Percentiles rank a stretch among this genome's conserved stretches.
phyloP scores from a whole-genome alignment of 2,797 vertebrate genomes.

The Mormyrops attenuatus region DNA sequence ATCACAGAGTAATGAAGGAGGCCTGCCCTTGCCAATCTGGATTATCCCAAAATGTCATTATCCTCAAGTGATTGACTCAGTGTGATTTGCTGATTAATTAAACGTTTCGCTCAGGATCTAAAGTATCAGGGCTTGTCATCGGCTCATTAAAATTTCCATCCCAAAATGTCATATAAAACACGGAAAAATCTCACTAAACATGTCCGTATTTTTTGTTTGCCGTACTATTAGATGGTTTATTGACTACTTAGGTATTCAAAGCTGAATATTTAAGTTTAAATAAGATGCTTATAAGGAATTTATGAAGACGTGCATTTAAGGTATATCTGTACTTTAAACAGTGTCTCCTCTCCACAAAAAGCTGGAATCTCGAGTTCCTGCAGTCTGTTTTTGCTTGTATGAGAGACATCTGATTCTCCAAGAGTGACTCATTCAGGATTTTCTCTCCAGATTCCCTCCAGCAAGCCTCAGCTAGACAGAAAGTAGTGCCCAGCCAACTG shows the following conservation, averaged over 20 bases:
- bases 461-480: background rate
- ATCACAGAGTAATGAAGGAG: background rate
- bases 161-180: background rate
- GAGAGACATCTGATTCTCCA: background rate
- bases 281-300: background rate
- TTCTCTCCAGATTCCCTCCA: slow-evolving; percentile 1
- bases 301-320: background rate
- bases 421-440: background rate
- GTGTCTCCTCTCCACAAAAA: background rate
- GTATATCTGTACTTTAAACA: background rate
- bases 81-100: slow-evolving; percentile 3
- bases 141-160: slow-evolving; percentile 3
- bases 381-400: background rate
- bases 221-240: background rate
- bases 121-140: slow-evolving; percentile 6
- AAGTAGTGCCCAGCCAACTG: background rate
- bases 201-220: background rate
- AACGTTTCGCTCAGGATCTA: background rate
- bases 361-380: background rate
- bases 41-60: background rate
- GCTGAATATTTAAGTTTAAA: background rate
- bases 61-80: background rate
- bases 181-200: background rate
- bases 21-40: background rate
- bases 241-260: background rate